These are phyloP conservation scores for Drosophila monieri DNA, from an alignment of 2,888 invertebrate genomes.

Conservation along the genomic window DNA sequence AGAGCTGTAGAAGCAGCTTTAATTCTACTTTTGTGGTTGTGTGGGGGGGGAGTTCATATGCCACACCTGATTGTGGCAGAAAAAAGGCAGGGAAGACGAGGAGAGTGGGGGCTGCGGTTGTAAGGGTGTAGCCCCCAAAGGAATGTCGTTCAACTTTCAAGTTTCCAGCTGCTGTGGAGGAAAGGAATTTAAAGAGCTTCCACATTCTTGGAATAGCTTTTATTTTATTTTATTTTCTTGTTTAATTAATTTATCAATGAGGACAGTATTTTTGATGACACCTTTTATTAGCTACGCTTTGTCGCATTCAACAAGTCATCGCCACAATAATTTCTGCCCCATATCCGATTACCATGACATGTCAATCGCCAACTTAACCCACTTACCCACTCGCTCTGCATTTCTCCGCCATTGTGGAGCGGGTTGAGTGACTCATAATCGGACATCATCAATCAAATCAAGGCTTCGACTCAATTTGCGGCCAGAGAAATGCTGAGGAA, in stretches of 20 bases:
- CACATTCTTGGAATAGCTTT: no score
- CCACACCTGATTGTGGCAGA: conserved; percentile 44
- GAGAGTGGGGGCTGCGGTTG: conserved; percentile 7
- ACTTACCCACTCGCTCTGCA: conserved; percentile 38
- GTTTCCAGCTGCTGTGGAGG: background rate
- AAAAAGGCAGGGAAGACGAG: background rate
- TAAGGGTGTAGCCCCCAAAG: conserved; percentile 19
- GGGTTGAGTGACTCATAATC: conserved; percentile 69
- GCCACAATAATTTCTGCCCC: conserved; percentile 23
- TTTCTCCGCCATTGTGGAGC: background rate
- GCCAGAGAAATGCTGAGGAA: conserved; percentile 7
- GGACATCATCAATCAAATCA: conserved; percentile 66
- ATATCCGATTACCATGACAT: conserved; percentile 47
- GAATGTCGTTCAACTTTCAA: conserved; percentile 27
- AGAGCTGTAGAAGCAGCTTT: conserved; percentile 22
- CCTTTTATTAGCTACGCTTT: conserved; percentile 10
- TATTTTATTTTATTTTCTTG: background rate
- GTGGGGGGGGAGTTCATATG: conserved; percentile 15
- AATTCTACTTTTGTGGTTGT: conserved; percentile 23
- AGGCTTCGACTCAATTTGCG: conserved; percentile 20
- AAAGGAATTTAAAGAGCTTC: background rate
- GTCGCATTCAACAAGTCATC: conserved; percentile 36
- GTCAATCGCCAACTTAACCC: conserved; percentile 61
- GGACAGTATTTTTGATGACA: background rate
- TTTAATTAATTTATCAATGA: background rate